Evolutionary conservation across 2,113 vertebrate genomes (phyloP), one percentile per base, ranked within the genome.

Genomic region (Colinus virginianus): DNA sequence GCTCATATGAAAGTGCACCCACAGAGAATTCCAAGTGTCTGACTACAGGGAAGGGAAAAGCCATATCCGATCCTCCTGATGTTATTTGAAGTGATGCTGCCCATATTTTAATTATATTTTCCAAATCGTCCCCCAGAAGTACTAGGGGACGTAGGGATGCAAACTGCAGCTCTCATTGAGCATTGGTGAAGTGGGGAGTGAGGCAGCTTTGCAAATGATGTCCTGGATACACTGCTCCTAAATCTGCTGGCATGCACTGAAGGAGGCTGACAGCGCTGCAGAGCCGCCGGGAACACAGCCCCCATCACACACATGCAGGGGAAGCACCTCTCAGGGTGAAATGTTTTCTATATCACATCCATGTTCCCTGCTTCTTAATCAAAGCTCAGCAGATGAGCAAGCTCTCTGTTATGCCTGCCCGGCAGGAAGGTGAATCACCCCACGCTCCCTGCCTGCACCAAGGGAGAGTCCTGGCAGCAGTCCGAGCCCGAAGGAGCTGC

Each of bases 371-470:
- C 7, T 26, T 80, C 88, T 93, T 61, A 53, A 77, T 78, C 51
- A 55, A 71, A 86, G 48, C 30, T 43, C 78, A 51, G 13, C 77
- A 68, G 67, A 58, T 75, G 72, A 94, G 83, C 75, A 68, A 93
- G 58, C 72, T 78, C 74, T 64, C 80, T 13, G 23, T 68, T 78
- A 87, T 78, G 70, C 83, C 75, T 86, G 79, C 85, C 77, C n/a
- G 20, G 58, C 72, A 68, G 61, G 30, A 67, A 1, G 15, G 78
- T 91, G 90, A 94, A 84, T 95, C 91, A 88, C 84, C 20, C 62
- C 7, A 6, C 34, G 45, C 40, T 77, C 55, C 28, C 38, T 63
- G 49, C 38, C 46, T 61, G 75, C 87, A 74, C 55, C 21, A 66
- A 55, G 67, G 53, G 45, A 32, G 84, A 69, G 78, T 36, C 5